Evolutionary conservation across 2,113 vertebrate genomes (phyloP).

Genomic region (Mus pahari): DNA sequence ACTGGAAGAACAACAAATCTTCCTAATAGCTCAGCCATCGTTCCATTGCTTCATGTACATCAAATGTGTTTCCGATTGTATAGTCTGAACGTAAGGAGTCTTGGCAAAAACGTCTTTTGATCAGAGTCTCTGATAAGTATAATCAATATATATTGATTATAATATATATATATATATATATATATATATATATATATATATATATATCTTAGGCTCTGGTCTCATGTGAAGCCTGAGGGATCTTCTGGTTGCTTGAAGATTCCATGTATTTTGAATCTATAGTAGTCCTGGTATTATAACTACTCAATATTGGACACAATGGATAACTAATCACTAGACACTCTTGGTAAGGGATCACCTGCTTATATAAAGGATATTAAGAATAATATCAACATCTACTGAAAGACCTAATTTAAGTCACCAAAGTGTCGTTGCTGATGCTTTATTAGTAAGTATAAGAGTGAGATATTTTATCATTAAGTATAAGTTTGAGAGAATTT

Average conservation of each 20-base stretch:
- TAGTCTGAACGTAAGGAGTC: background rate
- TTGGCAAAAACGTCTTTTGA: no score
- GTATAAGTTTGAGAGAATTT: background rate
- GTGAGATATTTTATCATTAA: background rate
- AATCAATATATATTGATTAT: no score
- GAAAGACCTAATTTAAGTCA: background rate
- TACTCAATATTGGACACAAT: background rate
- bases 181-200: accelerated
- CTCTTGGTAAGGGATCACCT: background rate
- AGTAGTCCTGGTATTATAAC: no score
- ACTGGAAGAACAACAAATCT: background rate
- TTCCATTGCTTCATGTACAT: no score
- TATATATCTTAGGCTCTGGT: background rate
- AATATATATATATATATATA: accelerated
- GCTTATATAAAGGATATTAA: no score
- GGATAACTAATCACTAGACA: background rate
- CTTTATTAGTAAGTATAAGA: background rate
- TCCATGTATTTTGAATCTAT: no score
- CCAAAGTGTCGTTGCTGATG: background rate
- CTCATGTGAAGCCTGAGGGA: background rate
- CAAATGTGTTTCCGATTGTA: background rate
- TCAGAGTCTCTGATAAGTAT: background rate
- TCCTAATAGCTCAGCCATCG: background rate
- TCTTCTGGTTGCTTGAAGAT: background rate
- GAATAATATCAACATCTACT: background rate